Base-by-base conservation (phyloP, 1,140 invertebrate genomes). In the Calephelis nemesis region DNA sequence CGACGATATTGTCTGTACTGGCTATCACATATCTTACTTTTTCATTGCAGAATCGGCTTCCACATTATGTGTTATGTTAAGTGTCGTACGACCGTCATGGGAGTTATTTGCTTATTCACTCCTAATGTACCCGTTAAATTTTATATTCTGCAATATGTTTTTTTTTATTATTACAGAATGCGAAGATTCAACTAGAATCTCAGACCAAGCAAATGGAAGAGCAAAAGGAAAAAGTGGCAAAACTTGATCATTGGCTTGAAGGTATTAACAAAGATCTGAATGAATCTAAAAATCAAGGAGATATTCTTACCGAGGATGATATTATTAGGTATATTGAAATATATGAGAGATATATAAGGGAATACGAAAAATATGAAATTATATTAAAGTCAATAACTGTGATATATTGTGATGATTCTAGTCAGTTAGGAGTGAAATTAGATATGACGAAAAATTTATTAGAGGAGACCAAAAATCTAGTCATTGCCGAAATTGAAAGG, bases 351-450 rank as follows among this genome's bases (percentile, higher is more conserved):
- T 88, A 95, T 62, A 92, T 93, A 71, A 91, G 91, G 72, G 93
- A 95, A 74, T 91, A 95, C 67, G 89, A 92, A 67, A 85, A 92
- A 50, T 93, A 93, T 74, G 92, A 95, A 78, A 85, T 90, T 70
- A 91, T 93, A 77, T 84, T 95, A 49, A 86, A 91, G 48, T 93
- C 94, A 72, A 92, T 95, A 68, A 91, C 90, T 63, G 81, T 92
- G 50, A 91, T 93, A 78, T 94, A 93, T 87, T 81, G 85, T 72
- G 93, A 94, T 68, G 85, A 88, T 78, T 86, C 88, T 91, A 91
- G 87, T 91, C 89, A 91, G 67, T 89, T 92, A n/a, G 91, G 95
- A 62, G 84, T 92, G 67, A 93, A 95, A 63, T 85, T 95, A 73
- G 81, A 82, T 74, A 85, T 86, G n/a, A 91, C 94, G 60, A 92